These are phyloP conservation scores for Alosa alosa DNA, from an alignment of 2,113 vertebrate genomes.

Conservation along the genomic window DNA sequence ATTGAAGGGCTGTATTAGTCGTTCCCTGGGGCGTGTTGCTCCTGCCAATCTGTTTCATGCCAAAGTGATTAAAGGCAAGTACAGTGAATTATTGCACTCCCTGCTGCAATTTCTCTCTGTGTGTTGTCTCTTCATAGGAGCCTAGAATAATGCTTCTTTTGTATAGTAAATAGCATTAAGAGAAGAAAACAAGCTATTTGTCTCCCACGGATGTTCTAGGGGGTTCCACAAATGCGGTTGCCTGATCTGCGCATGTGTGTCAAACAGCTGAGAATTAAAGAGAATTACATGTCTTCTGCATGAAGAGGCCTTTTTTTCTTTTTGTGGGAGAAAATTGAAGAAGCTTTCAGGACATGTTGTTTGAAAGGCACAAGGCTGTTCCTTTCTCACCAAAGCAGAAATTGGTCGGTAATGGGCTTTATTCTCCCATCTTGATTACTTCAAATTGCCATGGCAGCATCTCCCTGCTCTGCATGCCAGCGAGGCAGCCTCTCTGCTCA, in stretches of 20 bases:
- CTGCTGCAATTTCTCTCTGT: slow-evolving; percentile 31
- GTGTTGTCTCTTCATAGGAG: neutral
- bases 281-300: neutral
- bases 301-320: neutral
- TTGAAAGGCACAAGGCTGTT: neutral
- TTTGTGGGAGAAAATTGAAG: neutral
- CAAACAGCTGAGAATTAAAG: neutral
- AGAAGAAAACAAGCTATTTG: neutral
- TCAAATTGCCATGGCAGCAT: slow-evolving; percentile 40
- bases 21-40: slow-evolving; percentile 37
- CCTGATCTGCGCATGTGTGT: neutral
- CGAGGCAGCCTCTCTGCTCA: slow-evolving; percentile 13
- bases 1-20: slow-evolving; percentile 40
- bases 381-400: neutral
- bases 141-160: neutral
- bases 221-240: neutral
- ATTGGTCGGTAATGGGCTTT: slow-evolving; percentile 42
- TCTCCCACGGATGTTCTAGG: neutral
- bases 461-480: slow-evolving; percentile 38
- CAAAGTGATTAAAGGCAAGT: slow-evolving; percentile 49
- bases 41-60: slow-evolving; percentile 46
- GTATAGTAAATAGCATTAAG: neutral
- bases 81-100: slow-evolving; percentile 35
- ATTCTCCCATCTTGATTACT: slow-evolving; percentile 30
- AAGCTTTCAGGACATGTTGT: neutral